A percentile compares a stretch with the other conserved stretches of the same genome.
phyloP scores from a whole-genome alignment of 2,888 invertebrate genomes.

The Ditula angustiorana region DNA sequence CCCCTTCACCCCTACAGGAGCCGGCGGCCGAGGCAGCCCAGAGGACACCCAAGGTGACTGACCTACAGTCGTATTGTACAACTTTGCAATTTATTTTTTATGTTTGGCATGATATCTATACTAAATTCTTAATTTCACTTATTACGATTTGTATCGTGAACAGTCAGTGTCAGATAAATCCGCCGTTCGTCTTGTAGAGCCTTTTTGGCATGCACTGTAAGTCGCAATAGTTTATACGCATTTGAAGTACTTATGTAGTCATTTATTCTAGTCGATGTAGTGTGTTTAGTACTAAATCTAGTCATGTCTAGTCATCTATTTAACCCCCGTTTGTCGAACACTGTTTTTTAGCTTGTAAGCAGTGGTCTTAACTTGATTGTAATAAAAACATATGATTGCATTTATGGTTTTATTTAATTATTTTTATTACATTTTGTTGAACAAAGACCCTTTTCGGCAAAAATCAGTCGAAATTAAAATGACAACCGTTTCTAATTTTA shows the following conservation, averaged over 20 bases:
- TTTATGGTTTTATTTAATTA: constrained; percentile 77
- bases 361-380: constrained; percentile 61
- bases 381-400: constrained; percentile 71
- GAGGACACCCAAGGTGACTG: constrained; percentile 82
- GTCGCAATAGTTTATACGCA: constrained; percentile 60
- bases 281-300: constrained; percentile 67
- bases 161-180: constrained; percentile 66
- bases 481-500: constrained; percentile 46
- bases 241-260: constrained; percentile 58
- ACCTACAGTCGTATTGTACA: constrained; percentile 82
- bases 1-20: constrained; percentile 76
- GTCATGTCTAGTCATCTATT: constrained; percentile 77
- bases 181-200: constrained; percentile 83
- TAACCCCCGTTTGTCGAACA: constrained; percentile 42
- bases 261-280: constrained; percentile 55
- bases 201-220: constrained; percentile 71
- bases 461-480: constrained; percentile 44
- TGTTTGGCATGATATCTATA: constrained; percentile 84
- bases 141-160: constrained; percentile 75
- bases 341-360: constrained; percentile 62
- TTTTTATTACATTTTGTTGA: constrained; percentile 32
- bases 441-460: constrained; percentile 17
- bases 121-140: constrained; percentile 79
- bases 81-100: constrained; percentile 78
- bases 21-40: constrained; percentile 59